phyloP scores from a whole-genome alignment of 2,113 vertebrate genomes.

The Silurus glanis region DNA sequence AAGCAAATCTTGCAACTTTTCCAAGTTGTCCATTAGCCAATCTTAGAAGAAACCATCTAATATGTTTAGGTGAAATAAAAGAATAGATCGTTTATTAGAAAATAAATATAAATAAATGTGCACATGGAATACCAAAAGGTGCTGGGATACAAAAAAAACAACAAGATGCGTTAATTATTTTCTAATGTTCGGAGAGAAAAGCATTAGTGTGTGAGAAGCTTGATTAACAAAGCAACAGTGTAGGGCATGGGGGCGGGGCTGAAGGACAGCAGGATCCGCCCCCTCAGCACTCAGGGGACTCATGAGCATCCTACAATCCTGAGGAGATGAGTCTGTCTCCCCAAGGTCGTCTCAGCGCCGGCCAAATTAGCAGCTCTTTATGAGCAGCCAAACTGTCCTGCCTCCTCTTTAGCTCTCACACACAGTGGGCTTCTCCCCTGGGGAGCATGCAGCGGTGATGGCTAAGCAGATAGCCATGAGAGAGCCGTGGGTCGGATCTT shows the following conservation, averaged over 20 bases:
- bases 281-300: constrained; percentile 73
- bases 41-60: neutral
- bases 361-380: constrained; percentile 70
- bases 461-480: constrained; percentile 52
- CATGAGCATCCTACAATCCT: constrained; percentile 67
- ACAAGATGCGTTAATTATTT: neutral
- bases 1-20: constrained; percentile 32
- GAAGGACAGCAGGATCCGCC: constrained; percentile 53
- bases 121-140: neutral
- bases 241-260: constrained; percentile 1
- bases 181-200: neutral
- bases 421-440: constrained; percentile 47
- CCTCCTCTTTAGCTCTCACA: constrained; percentile 51
- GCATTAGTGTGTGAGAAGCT: constrained; percentile 3
- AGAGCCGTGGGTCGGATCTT: constrained; percentile 40
- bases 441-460: constrained; percentile 59
- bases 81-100: no score
- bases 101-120: neutral
- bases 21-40: constrained; percentile 30
- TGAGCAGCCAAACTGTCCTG: constrained; percentile 27
- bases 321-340: neutral
- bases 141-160: neutral
- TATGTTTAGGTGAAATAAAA: neutral
- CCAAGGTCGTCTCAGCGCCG: constrained; percentile 43
- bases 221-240: constrained; percentile 48